Evolutionary conservation across 2,113 vertebrate genomes (phyloP).

Genomic region (Tichodroma muraria): DNA sequence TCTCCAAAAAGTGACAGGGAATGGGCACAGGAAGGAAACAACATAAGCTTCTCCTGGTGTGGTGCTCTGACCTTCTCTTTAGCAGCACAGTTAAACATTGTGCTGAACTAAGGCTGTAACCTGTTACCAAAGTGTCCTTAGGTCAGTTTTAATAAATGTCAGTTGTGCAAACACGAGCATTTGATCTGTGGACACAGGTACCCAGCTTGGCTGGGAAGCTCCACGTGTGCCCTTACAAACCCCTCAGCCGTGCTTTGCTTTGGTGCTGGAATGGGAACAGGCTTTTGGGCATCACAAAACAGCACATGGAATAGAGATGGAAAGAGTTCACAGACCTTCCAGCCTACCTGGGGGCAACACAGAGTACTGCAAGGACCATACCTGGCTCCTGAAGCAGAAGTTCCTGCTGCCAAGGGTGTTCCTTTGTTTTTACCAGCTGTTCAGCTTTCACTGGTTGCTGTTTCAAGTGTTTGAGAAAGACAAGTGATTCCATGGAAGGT

Average conservation of each 20-base stretch:
- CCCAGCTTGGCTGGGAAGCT: neutral
- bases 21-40: neutral
- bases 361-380: neutral
- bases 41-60: neutral
- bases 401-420: neutral
- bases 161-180: neutral
- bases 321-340: neutral
- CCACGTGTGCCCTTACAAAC: neutral
- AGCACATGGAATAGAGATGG: neutral
- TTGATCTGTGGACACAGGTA: neutral
- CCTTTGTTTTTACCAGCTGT: neutral
- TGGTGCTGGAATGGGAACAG: neutral
- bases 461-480: neutral
- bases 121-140: neutral
- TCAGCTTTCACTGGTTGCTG: neutral
- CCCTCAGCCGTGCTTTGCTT: neutral
- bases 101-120: neutral
- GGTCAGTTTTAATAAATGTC: neutral
- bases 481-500: accelerated
- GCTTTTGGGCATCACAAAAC: accelerated
- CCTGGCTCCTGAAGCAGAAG: neutral
- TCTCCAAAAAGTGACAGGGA: slow-evolving; percentile 51
- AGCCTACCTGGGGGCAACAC: neutral
- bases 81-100: neutral
- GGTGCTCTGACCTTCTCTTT: neutral